Evolutionary conservation across 1,140 invertebrate genomes (phyloP).

Genomic region (Leptinotarsa lineolata): DNA sequence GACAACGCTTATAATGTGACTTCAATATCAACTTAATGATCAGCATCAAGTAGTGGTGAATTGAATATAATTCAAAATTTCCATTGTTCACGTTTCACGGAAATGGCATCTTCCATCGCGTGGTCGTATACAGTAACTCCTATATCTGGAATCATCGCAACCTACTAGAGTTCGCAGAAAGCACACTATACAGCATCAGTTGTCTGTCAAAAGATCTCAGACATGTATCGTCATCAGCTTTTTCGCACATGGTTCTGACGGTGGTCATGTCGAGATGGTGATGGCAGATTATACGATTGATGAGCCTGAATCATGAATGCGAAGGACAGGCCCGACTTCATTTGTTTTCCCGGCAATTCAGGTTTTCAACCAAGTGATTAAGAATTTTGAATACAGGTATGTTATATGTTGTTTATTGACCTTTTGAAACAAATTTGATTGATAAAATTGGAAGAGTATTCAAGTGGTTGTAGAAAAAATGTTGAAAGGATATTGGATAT

Average conservation of each 20-base stretch:
- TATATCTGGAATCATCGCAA: background rate
- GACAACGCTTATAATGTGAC: too few species aligned
- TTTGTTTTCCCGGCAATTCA: background rate
- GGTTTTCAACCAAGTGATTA: background rate
- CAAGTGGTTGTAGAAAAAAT: too few species aligned
- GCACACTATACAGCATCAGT: conserved; percentile 13
- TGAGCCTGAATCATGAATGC: conserved; percentile 41
- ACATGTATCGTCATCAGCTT: conserved; percentile 35
- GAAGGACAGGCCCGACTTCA: background rate
- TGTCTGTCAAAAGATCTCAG: conserved; percentile 38
- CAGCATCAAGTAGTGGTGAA: too few species aligned
- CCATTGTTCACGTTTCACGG: background rate
- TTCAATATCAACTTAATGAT: too few species aligned
- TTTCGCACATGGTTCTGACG: conserved; percentile 46
- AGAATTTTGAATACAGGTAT: too few species aligned
- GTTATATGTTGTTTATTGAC: too few species aligned
- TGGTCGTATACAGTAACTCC: background rate
- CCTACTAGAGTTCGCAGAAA: background rate
- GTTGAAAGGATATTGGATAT: too few species aligned
- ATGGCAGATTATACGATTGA: conserved; percentile 48
- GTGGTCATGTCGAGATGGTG: conserved; percentile 51
- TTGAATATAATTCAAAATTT: background rate
- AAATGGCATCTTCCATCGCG: background rate
- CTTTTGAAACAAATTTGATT: too few species aligned
- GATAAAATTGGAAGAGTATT: too few species aligned